Evolutionary conservation across 2,113 vertebrate genomes (phyloP), one percentile per base, ranked within the genome.

Genomic region (Tragelaphus strepsiceros): DNA sequence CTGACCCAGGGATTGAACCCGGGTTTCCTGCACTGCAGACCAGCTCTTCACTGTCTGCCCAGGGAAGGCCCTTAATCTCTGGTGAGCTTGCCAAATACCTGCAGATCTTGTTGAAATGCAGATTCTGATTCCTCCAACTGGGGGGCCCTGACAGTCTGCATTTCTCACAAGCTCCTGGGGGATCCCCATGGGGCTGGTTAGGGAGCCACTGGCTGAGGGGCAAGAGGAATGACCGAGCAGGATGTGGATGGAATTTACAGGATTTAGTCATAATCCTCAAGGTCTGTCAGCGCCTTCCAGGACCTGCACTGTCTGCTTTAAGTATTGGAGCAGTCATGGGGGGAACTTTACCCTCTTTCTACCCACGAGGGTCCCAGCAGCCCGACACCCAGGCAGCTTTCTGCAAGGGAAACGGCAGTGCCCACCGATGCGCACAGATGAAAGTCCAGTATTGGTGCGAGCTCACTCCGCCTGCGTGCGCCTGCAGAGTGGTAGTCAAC

Each of bases 401-500:
- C 54, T 39, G 8, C 4, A 64, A 19, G 35, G 28, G 26, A 51
- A 21, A 35, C 7, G 22, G 58, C 85, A 26, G 64, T 62, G 89
- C 90, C 77, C 32, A 7, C 1, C 19, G 49, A 9, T 16, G 35
- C 2, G 4, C 30, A 2, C 46, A 15, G 30, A 6, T 16, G 11
- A 53, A 39, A 32, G 16, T 2, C 2, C 8, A 4, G 19, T 32
- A 5, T 11, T 28, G 3, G 61, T 1, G n/a, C 12, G 0, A 6
- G 53, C 74, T 54, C 59, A 22, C 86, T 26, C 59, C 1, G 14
- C 15, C 6, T 3, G 51, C 0, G 19, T 26, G 43, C 10, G 1
- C n/a, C 30, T 43, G 8, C 1, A 5, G 53, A 46, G 6, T 6
- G 9, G 15, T 6, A 19, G 46, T 11, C 17, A 12, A 21, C 80